These are phyloP conservation scores for Porphyrio hochstetteri DNA, from an alignment of 2,113 vertebrate species.

Conservation along the genomic window DNA sequence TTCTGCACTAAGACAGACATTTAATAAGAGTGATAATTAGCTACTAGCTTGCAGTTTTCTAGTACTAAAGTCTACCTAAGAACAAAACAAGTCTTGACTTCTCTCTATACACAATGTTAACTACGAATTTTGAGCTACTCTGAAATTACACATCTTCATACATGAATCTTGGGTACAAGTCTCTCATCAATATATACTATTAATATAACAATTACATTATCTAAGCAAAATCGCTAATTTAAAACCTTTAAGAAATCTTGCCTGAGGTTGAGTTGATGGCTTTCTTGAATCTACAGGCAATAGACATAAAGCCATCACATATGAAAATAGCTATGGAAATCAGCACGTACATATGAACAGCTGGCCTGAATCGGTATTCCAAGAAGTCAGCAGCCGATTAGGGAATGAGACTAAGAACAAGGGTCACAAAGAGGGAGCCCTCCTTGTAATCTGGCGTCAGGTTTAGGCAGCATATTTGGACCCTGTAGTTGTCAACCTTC, in stretches of 20 bases:
- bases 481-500: background rate
- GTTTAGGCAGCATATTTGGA: background rate
- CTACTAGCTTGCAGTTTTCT: background rate
- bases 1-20: conserved; percentile 24
- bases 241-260: background rate
- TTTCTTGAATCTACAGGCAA: background rate
- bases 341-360: background rate
- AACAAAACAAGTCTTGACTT: background rate
- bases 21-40: conserved; percentile 47
- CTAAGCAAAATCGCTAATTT: background rate
- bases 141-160: background rate
- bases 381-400: background rate
- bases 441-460: background rate
- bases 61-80: background rate
- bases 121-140: background rate
- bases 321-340: background rate
- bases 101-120: background rate
- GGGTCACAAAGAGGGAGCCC: background rate
- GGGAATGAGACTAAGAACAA: background rate
- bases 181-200: background rate
- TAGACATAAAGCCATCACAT: background rate
- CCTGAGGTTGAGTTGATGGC: background rate
- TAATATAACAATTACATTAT: background rate
- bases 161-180: background rate
- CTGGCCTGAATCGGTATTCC: background rate